phyloP scores from a whole-genome alignment of 2,113 vertebrate species.

The Caranx melampygus region DNA sequence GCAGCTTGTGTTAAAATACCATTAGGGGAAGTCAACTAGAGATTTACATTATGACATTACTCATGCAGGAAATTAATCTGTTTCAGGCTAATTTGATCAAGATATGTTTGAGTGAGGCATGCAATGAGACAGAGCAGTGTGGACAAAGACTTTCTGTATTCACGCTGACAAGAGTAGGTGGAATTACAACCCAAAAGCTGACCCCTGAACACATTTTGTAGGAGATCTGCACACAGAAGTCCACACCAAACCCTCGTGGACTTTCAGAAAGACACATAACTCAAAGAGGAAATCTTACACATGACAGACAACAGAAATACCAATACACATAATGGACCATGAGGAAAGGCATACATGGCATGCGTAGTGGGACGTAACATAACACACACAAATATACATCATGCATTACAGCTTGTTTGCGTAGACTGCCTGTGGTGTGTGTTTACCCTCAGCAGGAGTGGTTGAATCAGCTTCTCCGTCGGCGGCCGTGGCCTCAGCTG shows the following conservation, averaged over 20 bases:
- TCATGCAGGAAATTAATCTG: conserved; percentile 26
- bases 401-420: conserved; percentile 16
- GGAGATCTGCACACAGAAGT: not conserved
- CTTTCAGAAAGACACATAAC: not conserved
- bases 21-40: conserved; percentile 54
- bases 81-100: conserved; percentile 32
- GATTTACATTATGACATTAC: conserved; percentile 15
- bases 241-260: not conserved
- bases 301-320: not conserved
- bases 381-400: conserved; percentile 16
- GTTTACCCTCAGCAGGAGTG: conserved; percentile 48
- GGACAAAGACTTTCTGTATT: not conserved
- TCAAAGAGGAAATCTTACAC: not conserved
- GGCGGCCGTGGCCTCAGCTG: conserved; percentile 24
- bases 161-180: not conserved
- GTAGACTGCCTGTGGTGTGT: not conserved
- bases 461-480: conserved; percentile 13
- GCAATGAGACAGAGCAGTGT: conserved; percentile 24
- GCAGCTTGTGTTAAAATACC: conserved; percentile 55
- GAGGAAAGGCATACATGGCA: conserved; percentile 8
- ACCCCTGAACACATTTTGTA: not conserved
- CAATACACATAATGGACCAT: not conserved
- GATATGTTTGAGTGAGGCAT: conserved; percentile 19
- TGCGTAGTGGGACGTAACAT: not conserved
- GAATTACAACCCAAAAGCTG: not conserved